Percentiles rank a stretch among this genome's conserved stretches.
These are phyloP conservation scores for Halcyon senegalensis DNA, from an alignment of 2,113 vertebrate genomes.

Conservation along the genomic window DNA sequence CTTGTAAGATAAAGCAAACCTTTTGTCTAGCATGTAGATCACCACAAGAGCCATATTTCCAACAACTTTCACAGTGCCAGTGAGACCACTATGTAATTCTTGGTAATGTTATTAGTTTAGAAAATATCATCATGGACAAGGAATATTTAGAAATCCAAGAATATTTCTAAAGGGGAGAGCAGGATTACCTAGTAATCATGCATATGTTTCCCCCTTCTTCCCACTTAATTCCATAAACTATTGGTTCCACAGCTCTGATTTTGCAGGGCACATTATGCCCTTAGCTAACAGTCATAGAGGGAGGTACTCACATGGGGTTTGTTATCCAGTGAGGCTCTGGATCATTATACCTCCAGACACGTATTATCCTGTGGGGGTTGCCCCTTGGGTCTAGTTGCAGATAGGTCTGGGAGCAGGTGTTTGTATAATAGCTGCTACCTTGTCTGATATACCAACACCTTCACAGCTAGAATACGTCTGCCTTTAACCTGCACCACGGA, in stretches of 20 bases:
- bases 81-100: not conserved
- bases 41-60: not conserved
- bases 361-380: not conserved
- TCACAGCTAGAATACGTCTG: not conserved
- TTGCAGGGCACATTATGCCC: not conserved
- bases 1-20: not conserved
- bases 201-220: not conserved
- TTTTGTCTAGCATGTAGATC: not conserved
- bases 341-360: not conserved
- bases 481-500: not conserved
- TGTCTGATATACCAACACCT: not conserved
- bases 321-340: not conserved
- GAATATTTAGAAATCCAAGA: not conserved
- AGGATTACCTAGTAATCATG: not conserved
- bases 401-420: not conserved
- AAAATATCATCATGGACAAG: not conserved
- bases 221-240: not conserved
- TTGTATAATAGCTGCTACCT: not conserved
- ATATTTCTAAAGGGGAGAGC: not conserved
- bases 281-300: not conserved
- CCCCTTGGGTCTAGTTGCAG: not conserved
- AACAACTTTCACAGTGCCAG: not conserved
- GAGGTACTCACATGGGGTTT: not conserved
- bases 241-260: not conserved
- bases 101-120: not conserved